Conservation (phyloP, 2,797 vertebrate genomes). For the Mormyrus hasselquistii region DNA sequence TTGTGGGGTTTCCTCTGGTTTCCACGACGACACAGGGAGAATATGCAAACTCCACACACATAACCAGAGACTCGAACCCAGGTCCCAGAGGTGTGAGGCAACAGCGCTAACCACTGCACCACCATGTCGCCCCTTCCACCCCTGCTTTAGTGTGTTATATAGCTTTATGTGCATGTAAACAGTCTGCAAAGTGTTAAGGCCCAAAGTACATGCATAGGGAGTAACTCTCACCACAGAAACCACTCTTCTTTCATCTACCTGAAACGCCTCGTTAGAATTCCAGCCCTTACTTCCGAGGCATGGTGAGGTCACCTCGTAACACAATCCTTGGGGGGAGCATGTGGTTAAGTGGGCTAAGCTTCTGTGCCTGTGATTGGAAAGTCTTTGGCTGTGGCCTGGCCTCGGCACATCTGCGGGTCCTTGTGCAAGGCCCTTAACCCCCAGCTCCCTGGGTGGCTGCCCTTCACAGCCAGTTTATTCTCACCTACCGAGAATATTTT, state of each 20-base stretch:
- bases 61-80: no score
- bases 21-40: no score
- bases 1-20: no score
- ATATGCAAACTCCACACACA: no score
- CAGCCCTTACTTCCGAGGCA: neutral
- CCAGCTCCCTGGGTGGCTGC: neutral
- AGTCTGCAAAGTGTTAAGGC: neutral
- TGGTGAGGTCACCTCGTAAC: neutral
- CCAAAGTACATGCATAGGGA: neutral
- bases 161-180: neutral
- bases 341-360: neutral
- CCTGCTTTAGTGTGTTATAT: neutral
- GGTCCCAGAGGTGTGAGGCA: no score
- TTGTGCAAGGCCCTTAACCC: neutral
- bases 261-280: neutral
- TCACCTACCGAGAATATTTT: no score
- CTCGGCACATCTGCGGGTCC: neutral
- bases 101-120: no score
- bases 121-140: no score
- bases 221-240: neutral
- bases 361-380: neutral
- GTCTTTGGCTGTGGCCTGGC: neutral
- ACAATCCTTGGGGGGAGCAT: neutral
- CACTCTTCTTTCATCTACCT: neutral
- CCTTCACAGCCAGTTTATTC: no score